phyloP scores from a whole-genome alignment of 2,797 vertebrate species.

The Leptatherina wallacei region DNA sequence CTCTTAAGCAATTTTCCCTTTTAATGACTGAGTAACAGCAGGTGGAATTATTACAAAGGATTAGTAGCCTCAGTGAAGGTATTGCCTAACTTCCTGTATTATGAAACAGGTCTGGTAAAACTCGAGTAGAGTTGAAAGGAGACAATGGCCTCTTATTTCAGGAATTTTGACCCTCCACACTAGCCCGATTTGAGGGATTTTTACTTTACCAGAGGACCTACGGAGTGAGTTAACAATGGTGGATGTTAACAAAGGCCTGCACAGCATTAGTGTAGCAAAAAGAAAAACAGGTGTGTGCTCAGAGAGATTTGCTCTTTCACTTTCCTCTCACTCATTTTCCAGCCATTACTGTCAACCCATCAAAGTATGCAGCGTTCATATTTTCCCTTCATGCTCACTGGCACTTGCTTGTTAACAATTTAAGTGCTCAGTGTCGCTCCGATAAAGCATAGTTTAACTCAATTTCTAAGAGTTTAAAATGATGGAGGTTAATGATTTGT shows the following conservation, averaged over 20 bases:
- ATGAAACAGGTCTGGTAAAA: constrained; percentile 57
- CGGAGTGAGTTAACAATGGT: constrained; percentile 21
- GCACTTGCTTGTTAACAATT: constrained; percentile 27
- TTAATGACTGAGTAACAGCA: constrained; percentile 30
- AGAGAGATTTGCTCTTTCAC: background rate
- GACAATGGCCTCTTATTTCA: constrained; percentile 68
- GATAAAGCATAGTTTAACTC: constrained; percentile 29
- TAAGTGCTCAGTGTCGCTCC: constrained; percentile 19
- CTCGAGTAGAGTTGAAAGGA: constrained; percentile 38
- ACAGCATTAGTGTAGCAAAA: constrained; percentile 23
- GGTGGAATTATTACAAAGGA: constrained; percentile 44
- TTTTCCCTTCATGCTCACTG: background rate
- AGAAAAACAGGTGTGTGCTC: constrained; percentile 19
- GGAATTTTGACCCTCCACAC: constrained; percentile 68
- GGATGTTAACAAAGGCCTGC: constrained; percentile 21
- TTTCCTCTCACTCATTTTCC: constrained; percentile 24
- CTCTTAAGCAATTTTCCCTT: constrained; percentile 19
- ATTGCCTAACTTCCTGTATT: constrained; percentile 71
- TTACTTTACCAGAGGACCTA: constrained; percentile 17
- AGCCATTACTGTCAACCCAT: constrained; percentile 20
- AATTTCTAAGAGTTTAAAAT: constrained; percentile 5
- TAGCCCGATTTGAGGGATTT: constrained; percentile 31
- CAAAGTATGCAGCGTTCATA: constrained; percentile 14
- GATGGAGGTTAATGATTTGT: constrained; percentile 20
- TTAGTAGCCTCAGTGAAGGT: constrained; percentile 48